These are phyloP conservation scores for Pharmacophagus antenor DNA, from an alignment of 2,888 invertebrate genomes.

Conservation along the genomic window DNA sequence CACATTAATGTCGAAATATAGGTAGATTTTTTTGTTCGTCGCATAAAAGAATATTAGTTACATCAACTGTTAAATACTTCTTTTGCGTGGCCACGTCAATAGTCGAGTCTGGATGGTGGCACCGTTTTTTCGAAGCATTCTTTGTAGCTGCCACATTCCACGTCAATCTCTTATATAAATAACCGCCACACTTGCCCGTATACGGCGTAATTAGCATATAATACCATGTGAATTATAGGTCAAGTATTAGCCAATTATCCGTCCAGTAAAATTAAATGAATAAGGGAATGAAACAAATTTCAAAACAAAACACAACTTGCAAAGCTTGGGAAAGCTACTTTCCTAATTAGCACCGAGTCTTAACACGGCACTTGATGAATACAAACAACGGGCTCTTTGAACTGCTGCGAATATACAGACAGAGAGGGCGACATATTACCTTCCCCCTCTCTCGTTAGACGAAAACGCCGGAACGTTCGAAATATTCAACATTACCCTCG, in stretches of 20 bases:
- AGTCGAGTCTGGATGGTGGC: too few relatives aligned
- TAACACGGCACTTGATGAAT: constrained; percentile 15
- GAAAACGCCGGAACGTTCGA: constrained; percentile 8
- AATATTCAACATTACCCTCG: constrained; percentile 20
- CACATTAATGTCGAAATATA: background rate
- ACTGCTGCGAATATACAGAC: constrained; percentile 11
- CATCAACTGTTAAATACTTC: too few relatives aligned
- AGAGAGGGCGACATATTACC: constrained; percentile 1
- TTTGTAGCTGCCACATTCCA: too few relatives aligned
- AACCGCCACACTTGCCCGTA: too few relatives aligned
- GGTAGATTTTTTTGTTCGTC: background rate
- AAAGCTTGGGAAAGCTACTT: constrained; percentile 4
- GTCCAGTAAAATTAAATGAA: background rate
- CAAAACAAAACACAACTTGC: background rate
- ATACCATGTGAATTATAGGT: too few relatives aligned
- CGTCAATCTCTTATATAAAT: too few relatives aligned
- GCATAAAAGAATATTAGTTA: too few relatives aligned
- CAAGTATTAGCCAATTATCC: too few relatives aligned
- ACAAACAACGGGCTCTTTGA: constrained; percentile 17
- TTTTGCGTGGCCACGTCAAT: too few relatives aligned
- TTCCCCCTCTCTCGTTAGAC: background rate
- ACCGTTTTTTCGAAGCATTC: too few relatives aligned
- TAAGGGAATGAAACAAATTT: background rate
- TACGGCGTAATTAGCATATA: too few relatives aligned
- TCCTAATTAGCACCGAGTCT: constrained; percentile 19